These are phyloP conservation scores for Enteromius trimaculatus DNA, from an alignment of 2,797 vertebrate species.

Conservation along the genomic window DNA sequence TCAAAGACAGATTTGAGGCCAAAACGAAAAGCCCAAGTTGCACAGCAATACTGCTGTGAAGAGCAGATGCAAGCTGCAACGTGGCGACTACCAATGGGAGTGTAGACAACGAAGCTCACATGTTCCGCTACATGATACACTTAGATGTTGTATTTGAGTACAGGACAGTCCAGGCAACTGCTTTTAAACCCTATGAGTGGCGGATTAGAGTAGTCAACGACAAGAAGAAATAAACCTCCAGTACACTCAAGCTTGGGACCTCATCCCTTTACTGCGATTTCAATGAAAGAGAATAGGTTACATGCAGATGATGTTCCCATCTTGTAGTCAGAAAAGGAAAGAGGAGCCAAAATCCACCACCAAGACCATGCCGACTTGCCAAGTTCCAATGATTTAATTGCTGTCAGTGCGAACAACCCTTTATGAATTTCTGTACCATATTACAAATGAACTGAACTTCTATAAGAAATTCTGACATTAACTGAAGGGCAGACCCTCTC, in stretches of 20 bases:
- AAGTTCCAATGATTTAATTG: not conserved
- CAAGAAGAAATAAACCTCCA: constrained; percentile 8
- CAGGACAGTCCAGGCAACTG: not conserved
- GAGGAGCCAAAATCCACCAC: not conserved
- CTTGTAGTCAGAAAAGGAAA: not conserved
- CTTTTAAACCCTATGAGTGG: no score
- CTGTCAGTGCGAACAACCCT: constrained; percentile 9
- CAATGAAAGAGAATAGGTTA: not conserved
- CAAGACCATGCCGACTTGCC: not conserved
- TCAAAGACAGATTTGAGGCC: not conserved
- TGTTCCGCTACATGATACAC: not conserved
- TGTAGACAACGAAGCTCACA: not conserved
- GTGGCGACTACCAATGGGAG: not conserved
- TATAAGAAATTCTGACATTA: constrained; percentile 46
- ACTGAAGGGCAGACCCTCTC: constrained; percentile 70
- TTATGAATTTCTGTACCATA: constrained; percentile 13
- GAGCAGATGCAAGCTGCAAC: not conserved
- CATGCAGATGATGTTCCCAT: constrained; percentile 8
- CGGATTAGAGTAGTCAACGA: not conserved
- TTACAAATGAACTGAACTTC: constrained; percentile 63
- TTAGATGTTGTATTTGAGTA: not conserved
- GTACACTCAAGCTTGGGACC: not conserved
- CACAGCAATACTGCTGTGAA: not conserved
- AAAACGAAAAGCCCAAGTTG: not conserved
- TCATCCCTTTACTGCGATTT: not conserved